These are phyloP conservation scores for Dysidea cf. avara DNA, from an alignment of 37 sponge, comb jelly and placozoan genomes.

Conservation along the genomic window DNA sequence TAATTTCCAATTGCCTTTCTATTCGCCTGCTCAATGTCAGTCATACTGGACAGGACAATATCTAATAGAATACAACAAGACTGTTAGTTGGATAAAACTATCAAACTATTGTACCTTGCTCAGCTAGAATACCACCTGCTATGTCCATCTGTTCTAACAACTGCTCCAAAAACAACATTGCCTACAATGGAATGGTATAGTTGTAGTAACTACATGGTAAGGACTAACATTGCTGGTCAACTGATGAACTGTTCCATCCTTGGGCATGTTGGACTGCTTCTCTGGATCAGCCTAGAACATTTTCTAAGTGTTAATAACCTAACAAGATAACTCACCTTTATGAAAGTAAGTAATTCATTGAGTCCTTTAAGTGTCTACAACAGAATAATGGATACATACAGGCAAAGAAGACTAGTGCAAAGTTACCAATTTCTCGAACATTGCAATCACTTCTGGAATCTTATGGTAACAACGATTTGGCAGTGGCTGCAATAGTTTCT, in stretches of 20 bases:
- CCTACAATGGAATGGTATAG: conserved; percentile 25
- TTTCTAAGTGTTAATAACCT: background rate
- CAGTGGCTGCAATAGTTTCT: background rate
- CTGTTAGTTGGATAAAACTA: background rate
- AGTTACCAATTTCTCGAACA: conserved; percentile 3
- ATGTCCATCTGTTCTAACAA: conserved; percentile 62
- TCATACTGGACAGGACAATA: conserved; percentile 1
- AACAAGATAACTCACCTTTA: conserved; percentile 2
- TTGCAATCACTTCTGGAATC: background rate
- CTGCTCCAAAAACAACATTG: conserved; percentile 81
- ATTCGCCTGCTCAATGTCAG: background rate
- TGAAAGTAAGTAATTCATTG: conserved; percentile 1
- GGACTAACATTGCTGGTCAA: conserved; percentile 86
- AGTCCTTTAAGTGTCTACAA: conserved; percentile 4
- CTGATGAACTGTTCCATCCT: conserved; percentile 95
- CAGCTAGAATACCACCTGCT: conserved; percentile 53
- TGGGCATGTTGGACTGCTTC: conserved; percentile 79
- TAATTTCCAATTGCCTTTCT: conserved; percentile 25
- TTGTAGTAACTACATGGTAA: background rate
- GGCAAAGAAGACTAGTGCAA: background rate
- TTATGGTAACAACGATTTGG: background rate
- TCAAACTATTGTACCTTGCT: conserved; percentile 4
- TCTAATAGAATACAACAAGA: background rate
- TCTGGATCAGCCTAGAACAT: conserved; percentile 73
- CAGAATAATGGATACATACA: background rate